These are phyloP conservation scores for Botia almorhae DNA, from an alignment of 2,797 vertebrate genomes.

Conservation along the genomic window DNA sequence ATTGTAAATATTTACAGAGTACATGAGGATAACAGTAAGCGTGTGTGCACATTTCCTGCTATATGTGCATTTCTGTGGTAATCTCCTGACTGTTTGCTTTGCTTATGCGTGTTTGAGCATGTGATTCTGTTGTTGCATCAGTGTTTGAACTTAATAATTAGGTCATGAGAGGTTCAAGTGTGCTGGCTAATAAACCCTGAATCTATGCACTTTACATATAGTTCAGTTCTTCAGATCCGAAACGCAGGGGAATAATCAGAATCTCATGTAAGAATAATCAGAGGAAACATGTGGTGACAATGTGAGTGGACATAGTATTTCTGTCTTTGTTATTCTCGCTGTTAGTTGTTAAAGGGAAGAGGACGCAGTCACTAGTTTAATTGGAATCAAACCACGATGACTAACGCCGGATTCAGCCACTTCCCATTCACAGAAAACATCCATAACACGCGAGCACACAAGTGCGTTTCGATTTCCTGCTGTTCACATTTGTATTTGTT, in stretches of 20 bases:
- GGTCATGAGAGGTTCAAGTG: background rate
- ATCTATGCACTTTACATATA: background rate
- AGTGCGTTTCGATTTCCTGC: slow-evolving; percentile 7
- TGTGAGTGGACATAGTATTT: background rate
- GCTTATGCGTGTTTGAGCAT: background rate
- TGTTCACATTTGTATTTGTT: slow-evolving; percentile 7
- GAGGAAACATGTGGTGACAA: background rate
- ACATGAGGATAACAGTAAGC: background rate
- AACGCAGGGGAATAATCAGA: background rate
- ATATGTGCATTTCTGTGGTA: background rate
- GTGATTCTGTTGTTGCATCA: background rate
- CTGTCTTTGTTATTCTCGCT: background rate
- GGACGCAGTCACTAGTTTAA: background rate
- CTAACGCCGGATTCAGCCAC: background rate
- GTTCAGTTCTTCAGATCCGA: background rate
- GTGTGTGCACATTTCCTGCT: background rate
- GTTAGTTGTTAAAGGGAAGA: slow-evolving; percentile 26
- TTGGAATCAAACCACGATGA: slow-evolving; percentile 4
- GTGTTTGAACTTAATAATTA: background rate
- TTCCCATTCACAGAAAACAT: slow-evolving; percentile 23
- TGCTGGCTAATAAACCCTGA: background rate
- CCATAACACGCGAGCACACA: slow-evolving; percentile 4
- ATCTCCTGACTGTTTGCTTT: background rate
- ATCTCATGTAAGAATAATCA: background rate
- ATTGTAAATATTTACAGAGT: background rate